Conservation (phyloP, 1,140 invertebrate species). For the Brachionus rubens region DNA sequence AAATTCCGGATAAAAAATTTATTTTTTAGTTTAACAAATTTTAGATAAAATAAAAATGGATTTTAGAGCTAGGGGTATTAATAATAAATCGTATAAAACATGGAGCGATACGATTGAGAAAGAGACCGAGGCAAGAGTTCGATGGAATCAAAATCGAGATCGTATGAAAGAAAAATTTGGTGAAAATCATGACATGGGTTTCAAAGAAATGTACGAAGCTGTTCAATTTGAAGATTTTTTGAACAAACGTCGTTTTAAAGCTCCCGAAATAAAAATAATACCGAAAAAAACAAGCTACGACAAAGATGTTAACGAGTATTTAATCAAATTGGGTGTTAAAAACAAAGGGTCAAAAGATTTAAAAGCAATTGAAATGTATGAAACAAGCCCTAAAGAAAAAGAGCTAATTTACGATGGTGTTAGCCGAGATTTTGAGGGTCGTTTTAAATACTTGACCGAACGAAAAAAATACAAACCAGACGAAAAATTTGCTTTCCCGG, state of each 20-base stretch:
- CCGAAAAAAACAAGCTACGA: neutral
- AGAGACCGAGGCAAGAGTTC: constrained; percentile 12
- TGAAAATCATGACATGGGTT: neutral
- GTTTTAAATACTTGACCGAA: constrained; percentile 47
- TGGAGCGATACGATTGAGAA: constrained; percentile 43
- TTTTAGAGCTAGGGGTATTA: constrained; percentile 43
- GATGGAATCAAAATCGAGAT: constrained; percentile 32
- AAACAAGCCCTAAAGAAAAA: neutral
- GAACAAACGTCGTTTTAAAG: neutral
- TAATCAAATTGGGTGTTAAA: constrained; percentile 18
- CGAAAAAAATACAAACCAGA: constrained; percentile 43
- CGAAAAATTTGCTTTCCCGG: constrained; percentile 35
- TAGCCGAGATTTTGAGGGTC: constrained; percentile 44
- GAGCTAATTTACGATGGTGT: constrained; percentile 47
- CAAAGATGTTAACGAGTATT: constrained; percentile 11
- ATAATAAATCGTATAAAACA: constrained; percentile 29
- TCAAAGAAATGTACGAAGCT: constrained; percentile 6
- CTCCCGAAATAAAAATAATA: neutral
- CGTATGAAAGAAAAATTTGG: constrained; percentile 29
- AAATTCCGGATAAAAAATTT: neutral
- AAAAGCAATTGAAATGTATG: constrained; percentile 43
- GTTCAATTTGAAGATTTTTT: neutral
- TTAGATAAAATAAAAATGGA: constrained; percentile 34
- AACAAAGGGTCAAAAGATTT: neutral
- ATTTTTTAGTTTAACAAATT: neutral